These are phyloP conservation scores for Ancistrus triradiatus DNA, from an alignment of 2,113 vertebrate genomes.

Conservation along the genomic window DNA sequence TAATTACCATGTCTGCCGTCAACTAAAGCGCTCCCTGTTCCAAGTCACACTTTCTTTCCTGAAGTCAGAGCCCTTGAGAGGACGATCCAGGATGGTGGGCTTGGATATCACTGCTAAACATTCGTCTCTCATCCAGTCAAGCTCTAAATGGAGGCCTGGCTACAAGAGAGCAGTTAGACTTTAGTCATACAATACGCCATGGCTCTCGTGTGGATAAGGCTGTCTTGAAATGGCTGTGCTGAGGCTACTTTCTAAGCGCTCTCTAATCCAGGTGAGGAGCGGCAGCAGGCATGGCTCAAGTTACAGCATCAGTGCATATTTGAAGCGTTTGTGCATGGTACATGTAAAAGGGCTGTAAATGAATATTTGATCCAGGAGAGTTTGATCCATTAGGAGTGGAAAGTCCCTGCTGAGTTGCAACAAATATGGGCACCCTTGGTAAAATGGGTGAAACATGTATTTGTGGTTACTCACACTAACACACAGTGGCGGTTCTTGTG, in stretches of 20 bases:
- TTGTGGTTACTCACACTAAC: no score
- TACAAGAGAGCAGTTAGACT: conserved; percentile 35
- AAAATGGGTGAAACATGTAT: no score
- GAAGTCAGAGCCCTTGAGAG: conserved; percentile 27
- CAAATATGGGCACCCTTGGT: no score
- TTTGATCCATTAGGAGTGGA: no score
- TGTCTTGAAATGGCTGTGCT: conserved; percentile 40
- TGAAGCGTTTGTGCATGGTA: conserved; percentile 14
- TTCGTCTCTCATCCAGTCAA: conserved; percentile 23
- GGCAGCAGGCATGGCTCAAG: conserved; percentile 11
- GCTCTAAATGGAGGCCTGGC: conserved; percentile 24
- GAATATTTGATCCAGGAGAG: no score
- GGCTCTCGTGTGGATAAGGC: conserved; percentile 33
- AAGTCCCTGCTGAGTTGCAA: no score
- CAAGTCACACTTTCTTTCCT: conserved; percentile 12
- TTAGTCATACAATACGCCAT: conserved; percentile 35
- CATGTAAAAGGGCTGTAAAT: neutral
- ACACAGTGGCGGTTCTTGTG: no score
- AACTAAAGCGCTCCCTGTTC: conserved; percentile 17
- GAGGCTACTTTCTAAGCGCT: conserved; percentile 21
- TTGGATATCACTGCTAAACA: conserved; percentile 40
- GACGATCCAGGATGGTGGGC: conserved; percentile 22
- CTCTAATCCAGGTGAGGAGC: conserved; percentile 39
- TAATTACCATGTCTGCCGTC: conserved; percentile 33
- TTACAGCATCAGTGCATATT: conserved; percentile 36